phyloP scores from a whole-genome alignment of 2,113 vertebrate genomes.

The Limanda limanda region DNA sequence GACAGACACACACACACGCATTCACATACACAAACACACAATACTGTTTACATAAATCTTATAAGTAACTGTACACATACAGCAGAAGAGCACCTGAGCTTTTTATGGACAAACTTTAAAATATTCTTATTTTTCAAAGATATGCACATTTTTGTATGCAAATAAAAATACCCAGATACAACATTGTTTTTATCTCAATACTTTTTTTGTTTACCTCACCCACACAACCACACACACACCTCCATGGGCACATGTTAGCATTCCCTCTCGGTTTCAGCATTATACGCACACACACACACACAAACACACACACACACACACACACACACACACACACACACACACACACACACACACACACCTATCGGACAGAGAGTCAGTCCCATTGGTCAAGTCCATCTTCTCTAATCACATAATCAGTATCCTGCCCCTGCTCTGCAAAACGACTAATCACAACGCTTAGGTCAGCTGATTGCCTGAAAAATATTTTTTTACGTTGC shows the following conservation, averaged over 20 bases:
- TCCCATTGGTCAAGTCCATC: conserved; percentile 5
- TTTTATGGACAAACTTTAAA: conserved; percentile 2
- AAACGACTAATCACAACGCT: conserved; percentile 15
- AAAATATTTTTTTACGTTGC: neutral
- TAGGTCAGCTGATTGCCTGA: conserved; percentile 40
- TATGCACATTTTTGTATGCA: neutral
- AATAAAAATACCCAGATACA: neutral
- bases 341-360: neutral
- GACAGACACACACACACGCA: conserved; percentile 25
- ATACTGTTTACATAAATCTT: conserved; percentile 16
- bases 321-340: neutral
- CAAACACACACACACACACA: too few relatives aligned
- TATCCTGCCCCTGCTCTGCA: conserved; percentile 5
- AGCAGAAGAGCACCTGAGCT: neutral
- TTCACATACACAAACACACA: conserved; percentile 20
- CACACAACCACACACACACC: neutral
- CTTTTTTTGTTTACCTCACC: too few relatives aligned
- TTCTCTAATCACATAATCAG: conserved; percentile 13
- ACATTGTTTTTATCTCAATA: neutral
- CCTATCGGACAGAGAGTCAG: neutral
- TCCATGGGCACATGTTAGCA: neutral
- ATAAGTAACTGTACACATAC: neutral
- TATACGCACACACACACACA: too few relatives aligned
- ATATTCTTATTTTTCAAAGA: neutral
- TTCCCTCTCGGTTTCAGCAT: neutral